These are phyloP conservation scores for Ectobius pallidus DNA, from an alignment of 2,888 invertebrate genomes.

Conservation along the genomic window DNA sequence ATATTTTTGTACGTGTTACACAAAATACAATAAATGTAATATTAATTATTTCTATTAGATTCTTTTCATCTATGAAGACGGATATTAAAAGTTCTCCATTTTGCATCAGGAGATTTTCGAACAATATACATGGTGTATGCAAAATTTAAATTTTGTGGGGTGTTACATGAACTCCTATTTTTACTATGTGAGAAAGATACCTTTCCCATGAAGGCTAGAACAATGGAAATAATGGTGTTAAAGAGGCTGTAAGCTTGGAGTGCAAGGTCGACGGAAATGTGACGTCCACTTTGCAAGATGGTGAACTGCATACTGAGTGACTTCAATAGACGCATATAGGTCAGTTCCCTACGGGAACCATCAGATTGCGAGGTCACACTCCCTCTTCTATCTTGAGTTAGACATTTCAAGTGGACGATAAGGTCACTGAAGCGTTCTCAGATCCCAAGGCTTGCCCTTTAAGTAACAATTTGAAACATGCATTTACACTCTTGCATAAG, in stretches of 20 bases:
- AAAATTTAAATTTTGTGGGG: too few relatives aligned
- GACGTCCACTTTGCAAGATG: background rate
- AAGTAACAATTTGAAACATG: too few relatives aligned
- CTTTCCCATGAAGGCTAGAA: background rate
- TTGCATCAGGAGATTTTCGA: too few relatives aligned
- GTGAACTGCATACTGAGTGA: background rate
- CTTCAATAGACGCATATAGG: constrained; percentile 12
- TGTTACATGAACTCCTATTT: too few relatives aligned
- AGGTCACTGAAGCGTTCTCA: background rate
- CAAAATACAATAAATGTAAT: too few relatives aligned
- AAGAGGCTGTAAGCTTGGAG: background rate
- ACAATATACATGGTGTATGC: too few relatives aligned
- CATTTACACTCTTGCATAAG: too few relatives aligned
- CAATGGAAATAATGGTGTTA: background rate
- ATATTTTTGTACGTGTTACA: too few relatives aligned
- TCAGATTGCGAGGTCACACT: background rate
- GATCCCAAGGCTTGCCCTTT: too few relatives aligned
- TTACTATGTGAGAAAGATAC: background rate
- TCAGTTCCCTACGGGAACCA: background rate
- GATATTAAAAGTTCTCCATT: too few relatives aligned
- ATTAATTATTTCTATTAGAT: too few relatives aligned
- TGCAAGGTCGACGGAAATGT: constrained; percentile 1
- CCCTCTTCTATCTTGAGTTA: background rate
- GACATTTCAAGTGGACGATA: background rate
- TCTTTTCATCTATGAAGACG: too few relatives aligned